phyloP scores from a whole-genome alignment of 2,888 invertebrate species.

The Aquatica leii region DNA sequence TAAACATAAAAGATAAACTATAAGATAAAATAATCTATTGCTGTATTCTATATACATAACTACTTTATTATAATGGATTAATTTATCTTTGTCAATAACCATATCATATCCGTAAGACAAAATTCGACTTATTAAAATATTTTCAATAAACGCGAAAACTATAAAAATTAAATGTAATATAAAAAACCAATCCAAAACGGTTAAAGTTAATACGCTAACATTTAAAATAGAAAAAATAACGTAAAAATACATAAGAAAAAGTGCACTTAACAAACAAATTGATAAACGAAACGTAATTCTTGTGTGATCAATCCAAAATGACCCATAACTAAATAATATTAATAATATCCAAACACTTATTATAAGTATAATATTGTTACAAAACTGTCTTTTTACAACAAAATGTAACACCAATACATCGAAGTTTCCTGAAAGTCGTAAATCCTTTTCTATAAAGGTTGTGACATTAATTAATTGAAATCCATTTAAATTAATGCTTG shows the following conservation, averaged over 20 bases:
- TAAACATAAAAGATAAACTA: too few species aligned
- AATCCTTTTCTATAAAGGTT: conserved; percentile 41
- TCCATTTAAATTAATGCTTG: conserved; percentile 36
- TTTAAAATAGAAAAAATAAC: conserved; percentile 7
- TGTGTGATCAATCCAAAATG: conserved; percentile 43
- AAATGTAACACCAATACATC: conserved; percentile 44
- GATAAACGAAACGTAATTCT: conserved; percentile 32
- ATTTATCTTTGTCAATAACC: conserved; percentile 11
- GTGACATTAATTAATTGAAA: conserved; percentile 45
- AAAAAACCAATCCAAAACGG: conserved; percentile 45
- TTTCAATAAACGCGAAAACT: conserved; percentile 42
- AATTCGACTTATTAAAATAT: conserved; percentile 35
- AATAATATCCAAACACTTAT: conserved; percentile 43
- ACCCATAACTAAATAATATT: conserved; percentile 43
- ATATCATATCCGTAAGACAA: conserved; percentile 24
- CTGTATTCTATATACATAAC: too few species aligned
- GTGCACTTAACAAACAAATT: conserved; percentile 12
- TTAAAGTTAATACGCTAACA: conserved; percentile 37
- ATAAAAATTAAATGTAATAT: conserved; percentile 41
- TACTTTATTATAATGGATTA: too few species aligned
- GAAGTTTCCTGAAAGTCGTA: conserved; percentile 47
- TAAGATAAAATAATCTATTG: too few species aligned
- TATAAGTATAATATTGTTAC: conserved; percentile 43
- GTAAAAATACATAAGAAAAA: conserved; percentile 31
- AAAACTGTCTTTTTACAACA: conserved; percentile 39